These are phyloP conservation scores for Sarcophaga variegata DNA, from an alignment of 2,888 invertebrate genomes.

Conservation along the genomic window DNA sequence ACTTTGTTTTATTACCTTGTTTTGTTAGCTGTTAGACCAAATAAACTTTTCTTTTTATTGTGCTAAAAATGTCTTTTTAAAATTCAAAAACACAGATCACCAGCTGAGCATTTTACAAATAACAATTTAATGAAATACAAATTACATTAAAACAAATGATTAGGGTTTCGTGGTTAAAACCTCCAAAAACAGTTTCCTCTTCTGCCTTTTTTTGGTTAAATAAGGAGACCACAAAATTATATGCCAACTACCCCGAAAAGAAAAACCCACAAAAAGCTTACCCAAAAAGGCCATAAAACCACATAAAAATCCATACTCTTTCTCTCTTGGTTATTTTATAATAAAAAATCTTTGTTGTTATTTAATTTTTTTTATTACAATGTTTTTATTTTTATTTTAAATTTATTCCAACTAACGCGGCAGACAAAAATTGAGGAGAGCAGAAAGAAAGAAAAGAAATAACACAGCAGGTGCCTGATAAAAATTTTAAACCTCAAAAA, in stretches of 20 bases:
- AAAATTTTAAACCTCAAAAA: conserved; percentile 55
- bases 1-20: background rate
- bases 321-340: conserved; percentile 25
- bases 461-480: conserved; percentile 67
- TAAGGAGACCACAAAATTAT: conserved; percentile 64
- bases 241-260: conserved; percentile 56
- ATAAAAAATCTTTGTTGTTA: conserved; percentile 39
- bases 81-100: conserved; percentile 36
- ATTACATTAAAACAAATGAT: conserved; percentile 65
- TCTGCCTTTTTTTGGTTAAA: background rate
- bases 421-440: conserved; percentile 4
- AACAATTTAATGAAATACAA: conserved; percentile 59
- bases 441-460: background rate
- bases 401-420: conserved; percentile 2
- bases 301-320: conserved; percentile 39
- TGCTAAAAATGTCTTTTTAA: background rate
- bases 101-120: conserved; percentile 62
- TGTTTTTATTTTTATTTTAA: background rate
- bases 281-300: conserved; percentile 16
- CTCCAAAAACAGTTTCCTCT: conserved; percentile 21
- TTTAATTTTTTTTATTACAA: conserved; percentile 27
- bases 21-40: background rate
- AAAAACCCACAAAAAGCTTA: background rate
- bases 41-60: background rate
- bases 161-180: conserved; percentile 35